Conservation (phyloP, 2,797 vertebrate species). For the Rhinatrema bivittatum region DNA sequence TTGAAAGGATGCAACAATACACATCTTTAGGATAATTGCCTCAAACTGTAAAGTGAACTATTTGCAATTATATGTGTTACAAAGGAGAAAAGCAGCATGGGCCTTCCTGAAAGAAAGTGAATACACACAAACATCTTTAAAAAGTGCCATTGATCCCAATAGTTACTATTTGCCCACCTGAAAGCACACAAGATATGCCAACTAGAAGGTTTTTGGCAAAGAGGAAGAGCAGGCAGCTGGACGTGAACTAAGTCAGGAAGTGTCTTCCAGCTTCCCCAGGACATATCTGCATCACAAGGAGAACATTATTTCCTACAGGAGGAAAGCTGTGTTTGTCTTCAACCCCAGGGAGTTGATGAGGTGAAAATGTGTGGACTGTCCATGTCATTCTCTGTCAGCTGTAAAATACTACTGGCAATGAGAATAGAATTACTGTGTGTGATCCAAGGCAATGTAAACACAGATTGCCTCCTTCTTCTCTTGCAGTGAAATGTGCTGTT, state of each 20-base stretch:
- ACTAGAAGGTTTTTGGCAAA: slow-evolving; percentile 30
- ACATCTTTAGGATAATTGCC: neutral
- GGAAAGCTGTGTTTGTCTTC: slow-evolving; percentile 76
- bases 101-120: slow-evolving; percentile 51
- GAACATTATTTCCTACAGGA: slow-evolving; percentile 70
- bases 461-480: slow-evolving; percentile 57
- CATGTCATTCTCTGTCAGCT: slow-evolving; percentile 56
- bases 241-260: slow-evolving; percentile 67
- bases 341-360: slow-evolving; percentile 86
- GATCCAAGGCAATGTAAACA: slow-evolving; percentile 63
- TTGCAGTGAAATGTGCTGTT: slow-evolving; percentile 39
- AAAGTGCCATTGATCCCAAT: slow-evolving; percentile 65
- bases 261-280: slow-evolving; percentile 47
- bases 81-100: slow-evolving; percentile 30
- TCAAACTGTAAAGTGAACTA: neutral
- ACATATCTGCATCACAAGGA: slow-evolving; percentile 73
- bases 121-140: slow-evolving; percentile 72
- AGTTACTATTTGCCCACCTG: slow-evolving; percentile 92
- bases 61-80: slow-evolving; percentile 20
- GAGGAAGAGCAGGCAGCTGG: slow-evolving; percentile 70
- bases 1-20: too few relatives aligned
- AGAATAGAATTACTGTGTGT: slow-evolving; percentile 45
- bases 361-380: slow-evolving; percentile 76
- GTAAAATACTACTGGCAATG: slow-evolving; percentile 60
- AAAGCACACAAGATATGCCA: slow-evolving; percentile 62